Evolutionary conservation across 1,140 invertebrate species (phyloP), one percentile per base, ranked within the genome.

Genomic region (Camponotus vicinus): DNA sequence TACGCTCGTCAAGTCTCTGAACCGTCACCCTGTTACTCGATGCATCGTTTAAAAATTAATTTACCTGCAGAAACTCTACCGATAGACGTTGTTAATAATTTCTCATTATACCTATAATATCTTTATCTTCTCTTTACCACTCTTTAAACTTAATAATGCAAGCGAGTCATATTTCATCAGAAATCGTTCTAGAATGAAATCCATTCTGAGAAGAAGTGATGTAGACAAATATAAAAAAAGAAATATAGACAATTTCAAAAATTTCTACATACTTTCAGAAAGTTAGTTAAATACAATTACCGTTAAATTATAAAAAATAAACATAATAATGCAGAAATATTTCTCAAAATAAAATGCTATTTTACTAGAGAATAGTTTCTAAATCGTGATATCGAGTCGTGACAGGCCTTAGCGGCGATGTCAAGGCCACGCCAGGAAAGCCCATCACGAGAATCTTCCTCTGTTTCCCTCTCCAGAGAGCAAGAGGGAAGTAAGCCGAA

Each of bases 41-140:
- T 57, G 79, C 40, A 61, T 40, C 52, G 52, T 61, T 73, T 75
- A 83, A 83, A 75, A 83, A 75, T 83, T 69, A 83, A 83, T 83
- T 83, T 83, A 57, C 79, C 27, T 63, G 57, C 55, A 40, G 69
- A 83, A 75, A 55, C 13, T 59, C 21, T 21, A 2, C 40, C n/a
- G 55, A 73, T 73, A 34, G 37, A 42, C 79, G n/a, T 57, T 32
- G 55, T 71, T 83, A 83, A 75, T 83, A 83, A 75, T 59, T 49
- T 75, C 55, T n/a, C 45, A 55, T 57, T 63, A 37, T 57, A 61
- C 32, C 52, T 34, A 13, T 11, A 52, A 45, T 61, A 45, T 15
- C 18, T 42, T 9, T 11, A 40, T 5, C 11, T 40, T 1, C 42
- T 21, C 42, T 73, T 75, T 45, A 21, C 63, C 63, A 37, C 40